These are phyloP conservation scores for Magallana nippona DNA, from an alignment of 2,888 invertebrate species.

Conservation along the genomic window DNA sequence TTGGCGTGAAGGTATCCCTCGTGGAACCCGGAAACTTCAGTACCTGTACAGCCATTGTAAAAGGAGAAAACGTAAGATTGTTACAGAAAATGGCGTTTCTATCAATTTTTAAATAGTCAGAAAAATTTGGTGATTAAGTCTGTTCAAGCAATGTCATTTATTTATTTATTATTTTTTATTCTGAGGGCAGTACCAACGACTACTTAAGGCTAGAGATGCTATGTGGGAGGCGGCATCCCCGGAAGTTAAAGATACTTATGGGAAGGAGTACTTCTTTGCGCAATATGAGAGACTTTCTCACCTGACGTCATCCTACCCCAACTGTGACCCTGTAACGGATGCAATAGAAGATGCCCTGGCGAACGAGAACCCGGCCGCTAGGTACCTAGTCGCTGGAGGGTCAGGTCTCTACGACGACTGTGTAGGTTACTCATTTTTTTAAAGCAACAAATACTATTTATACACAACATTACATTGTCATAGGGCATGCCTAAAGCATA, in stretches of 20 bases:
- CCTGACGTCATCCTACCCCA: slow-evolving; percentile 6
- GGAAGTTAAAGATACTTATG: slow-evolving; percentile 38
- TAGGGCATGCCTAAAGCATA: no score
- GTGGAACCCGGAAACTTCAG: slow-evolving; percentile 76
- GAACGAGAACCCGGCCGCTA: slow-evolving; percentile 17
- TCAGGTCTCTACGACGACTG: slow-evolving; percentile 27
- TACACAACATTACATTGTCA: no score
- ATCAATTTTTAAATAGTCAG: no score
- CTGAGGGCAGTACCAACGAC: slow-evolving; percentile 25
- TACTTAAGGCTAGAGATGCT: slow-evolving; percentile 13
- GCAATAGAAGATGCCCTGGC: slow-evolving; percentile 32
- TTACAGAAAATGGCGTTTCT: not conserved
- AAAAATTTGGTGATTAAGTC: no score
- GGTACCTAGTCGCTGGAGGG: slow-evolving; percentile 32
- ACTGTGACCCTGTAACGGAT: slow-evolving; percentile 22
- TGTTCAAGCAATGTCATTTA: not conserved
- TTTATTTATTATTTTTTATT: not conserved
- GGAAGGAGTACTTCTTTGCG: slow-evolving; percentile 22
- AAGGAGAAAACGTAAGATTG: slow-evolving; percentile 60
- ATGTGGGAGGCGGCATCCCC: slow-evolving; percentile 23
- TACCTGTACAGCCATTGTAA: slow-evolving; percentile 77
- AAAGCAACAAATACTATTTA: no score
- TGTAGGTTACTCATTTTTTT: slow-evolving; percentile 3
- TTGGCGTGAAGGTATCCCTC: slow-evolving; percentile 71
- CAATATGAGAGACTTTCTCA: slow-evolving; percentile 3